Conservation (phyloP, 1,140 invertebrate genomes). For the Bicyclus anynana region DNA sequence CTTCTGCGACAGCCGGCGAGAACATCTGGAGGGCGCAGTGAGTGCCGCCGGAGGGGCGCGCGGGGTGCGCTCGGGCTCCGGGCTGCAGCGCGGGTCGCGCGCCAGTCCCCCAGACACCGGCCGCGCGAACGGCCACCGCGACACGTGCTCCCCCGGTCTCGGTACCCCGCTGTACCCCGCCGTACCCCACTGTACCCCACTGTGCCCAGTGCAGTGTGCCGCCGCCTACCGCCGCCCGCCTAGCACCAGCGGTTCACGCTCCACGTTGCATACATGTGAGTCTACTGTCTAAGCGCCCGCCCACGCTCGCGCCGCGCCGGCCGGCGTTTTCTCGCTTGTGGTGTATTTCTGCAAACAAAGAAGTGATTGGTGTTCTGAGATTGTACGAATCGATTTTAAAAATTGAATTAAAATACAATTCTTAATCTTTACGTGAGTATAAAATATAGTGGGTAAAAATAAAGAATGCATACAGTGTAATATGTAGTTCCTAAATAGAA, state of each 20-base stretch:
- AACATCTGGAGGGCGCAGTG: slow-evolving; percentile 64
- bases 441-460: not conserved
- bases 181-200: slow-evolving; percentile 1
- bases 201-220: slow-evolving; percentile 29
- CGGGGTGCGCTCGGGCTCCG: slow-evolving; percentile 57
- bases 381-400: not conserved
- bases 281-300: slow-evolving; percentile 33
- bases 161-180: not conserved
- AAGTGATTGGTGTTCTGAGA: slow-evolving; percentile 35
- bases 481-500: not conserved
- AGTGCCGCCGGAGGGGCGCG: slow-evolving; percentile 47
- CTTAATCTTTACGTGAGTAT: not conserved
- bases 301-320: slow-evolving; percentile 39
- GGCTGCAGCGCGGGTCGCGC: slow-evolving; percentile 50
- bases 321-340: slow-evolving; percentile 51
- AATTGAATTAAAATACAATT: slow-evolving; percentile 14
- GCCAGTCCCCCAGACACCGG: slow-evolving; percentile 72
- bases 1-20: slow-evolving; percentile 47
- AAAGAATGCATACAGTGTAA: not conserved
- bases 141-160: slow-evolving; percentile 27
- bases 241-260: slow-evolving; percentile 42
- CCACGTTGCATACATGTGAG: slow-evolving; percentile 58
- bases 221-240: slow-evolving; percentile 23
- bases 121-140: slow-evolving; percentile 69
- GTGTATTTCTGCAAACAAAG: slow-evolving; percentile 49